A percentile compares a stretch with the other conserved stretches of the same genome.
phyloP scores from a whole-genome alignment of 2,113 vertebrate genomes.

The Vombatus ursinus region DNA sequence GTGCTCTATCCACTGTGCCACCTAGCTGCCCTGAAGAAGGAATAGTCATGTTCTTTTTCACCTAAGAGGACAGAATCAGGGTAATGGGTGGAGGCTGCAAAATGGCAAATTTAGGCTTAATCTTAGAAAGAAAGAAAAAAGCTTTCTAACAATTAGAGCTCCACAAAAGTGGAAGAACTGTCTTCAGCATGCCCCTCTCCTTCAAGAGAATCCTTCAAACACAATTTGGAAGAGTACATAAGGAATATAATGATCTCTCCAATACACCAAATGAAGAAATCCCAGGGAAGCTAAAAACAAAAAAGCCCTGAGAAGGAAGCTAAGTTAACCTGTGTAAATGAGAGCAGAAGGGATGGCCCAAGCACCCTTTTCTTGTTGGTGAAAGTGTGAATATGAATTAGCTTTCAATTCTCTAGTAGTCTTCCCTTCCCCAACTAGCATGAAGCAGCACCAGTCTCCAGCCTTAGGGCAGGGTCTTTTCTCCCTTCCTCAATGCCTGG shows the following conservation, averaged over 20 bases:
- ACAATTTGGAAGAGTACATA: background rate
- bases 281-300: background rate
- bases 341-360: background rate
- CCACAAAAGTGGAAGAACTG: background rate
- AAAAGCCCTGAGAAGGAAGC: background rate
- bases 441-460: background rate
- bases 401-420: background rate
- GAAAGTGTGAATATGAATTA: background rate
- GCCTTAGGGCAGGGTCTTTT: background rate
- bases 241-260: background rate
- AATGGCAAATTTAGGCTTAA: too few relatives aligned
- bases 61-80: background rate
- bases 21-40: background rate
- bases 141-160: background rate
- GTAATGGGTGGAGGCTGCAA: background rate
- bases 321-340: background rate
- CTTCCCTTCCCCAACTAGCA: background rate
- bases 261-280: background rate
- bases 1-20: background rate
- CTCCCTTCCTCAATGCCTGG: background rate
- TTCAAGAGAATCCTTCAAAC: background rate
- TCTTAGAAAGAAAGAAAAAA: background rate
- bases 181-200: background rate
- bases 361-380: background rate
- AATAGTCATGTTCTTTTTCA: background rate